Conservation (phyloP, 2,797 vertebrate genomes). For the Linurgus olivaceus region DNA sequence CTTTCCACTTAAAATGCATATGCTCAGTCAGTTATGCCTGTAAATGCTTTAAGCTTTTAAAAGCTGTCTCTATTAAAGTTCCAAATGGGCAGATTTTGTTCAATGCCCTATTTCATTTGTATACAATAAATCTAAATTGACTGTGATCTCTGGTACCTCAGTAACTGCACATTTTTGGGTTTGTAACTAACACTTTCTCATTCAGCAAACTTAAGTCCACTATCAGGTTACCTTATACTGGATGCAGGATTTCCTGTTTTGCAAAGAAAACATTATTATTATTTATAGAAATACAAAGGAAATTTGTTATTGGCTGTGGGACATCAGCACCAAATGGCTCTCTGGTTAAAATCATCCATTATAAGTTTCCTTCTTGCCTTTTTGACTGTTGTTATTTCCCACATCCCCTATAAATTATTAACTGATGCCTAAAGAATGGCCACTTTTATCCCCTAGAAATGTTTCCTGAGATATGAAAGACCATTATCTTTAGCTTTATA, state of each 20-base stretch:
- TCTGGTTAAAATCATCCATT: background rate
- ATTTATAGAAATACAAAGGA: slow-evolving; percentile 22
- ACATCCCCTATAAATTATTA: background rate
- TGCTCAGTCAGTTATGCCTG: background rate
- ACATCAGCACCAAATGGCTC: background rate
- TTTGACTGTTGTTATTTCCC: slow-evolving; percentile 2
- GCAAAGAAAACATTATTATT: slow-evolving; percentile 9
- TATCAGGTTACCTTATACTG: slow-evolving; percentile 5
- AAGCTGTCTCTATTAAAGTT: background rate
- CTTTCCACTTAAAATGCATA: background rate
- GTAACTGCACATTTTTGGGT: background rate
- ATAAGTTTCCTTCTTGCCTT: background rate
- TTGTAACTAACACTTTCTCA: background rate
- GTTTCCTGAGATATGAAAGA: background rate
- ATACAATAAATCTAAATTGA: background rate
- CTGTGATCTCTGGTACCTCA: background rate
- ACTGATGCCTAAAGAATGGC: background rate
- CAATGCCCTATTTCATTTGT: background rate
- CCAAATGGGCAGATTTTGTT: background rate
- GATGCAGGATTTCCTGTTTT: background rate
- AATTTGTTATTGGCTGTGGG: background rate
- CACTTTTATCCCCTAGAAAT: background rate
- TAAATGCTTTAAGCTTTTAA: background rate
- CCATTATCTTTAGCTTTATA: background rate
- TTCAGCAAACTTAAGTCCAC: background rate